phyloP scores from a whole-genome alignment of 2,888 invertebrate genomes.

The Leptarthrus brevirostris region DNA sequence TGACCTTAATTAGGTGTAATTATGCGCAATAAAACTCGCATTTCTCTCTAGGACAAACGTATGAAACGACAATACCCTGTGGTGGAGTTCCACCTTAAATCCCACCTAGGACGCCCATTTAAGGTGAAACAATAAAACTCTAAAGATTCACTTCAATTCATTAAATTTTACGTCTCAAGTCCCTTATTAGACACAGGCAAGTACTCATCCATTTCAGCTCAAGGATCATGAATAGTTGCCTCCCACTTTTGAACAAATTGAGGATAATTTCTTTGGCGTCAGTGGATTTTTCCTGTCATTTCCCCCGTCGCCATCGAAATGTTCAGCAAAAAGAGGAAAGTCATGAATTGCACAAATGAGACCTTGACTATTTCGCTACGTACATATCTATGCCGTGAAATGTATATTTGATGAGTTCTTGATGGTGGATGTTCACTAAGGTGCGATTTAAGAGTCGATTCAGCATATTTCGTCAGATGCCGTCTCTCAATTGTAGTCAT shows the following conservation, averaged over 20 bases:
- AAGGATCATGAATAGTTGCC: slow-evolving; percentile 38
- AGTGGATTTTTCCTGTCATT: slow-evolving; percentile 23
- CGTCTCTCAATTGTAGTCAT: slow-evolving; percentile 30
- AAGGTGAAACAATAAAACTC: slow-evolving; percentile 22
- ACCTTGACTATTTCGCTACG: background rate
- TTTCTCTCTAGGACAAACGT: slow-evolving; percentile 46
- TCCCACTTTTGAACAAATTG: slow-evolving; percentile 30
- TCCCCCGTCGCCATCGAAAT: background rate
- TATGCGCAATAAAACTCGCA: slow-evolving; percentile 55
- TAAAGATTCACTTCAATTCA: slow-evolving; percentile 38
- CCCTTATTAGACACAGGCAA: slow-evolving; percentile 40
- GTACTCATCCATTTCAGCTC: slow-evolving; percentile 34
- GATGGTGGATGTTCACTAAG: slow-evolving; percentile 41
- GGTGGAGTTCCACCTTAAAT: background rate
- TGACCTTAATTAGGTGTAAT: slow-evolving; percentile 56
- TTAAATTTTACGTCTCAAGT: slow-evolving; percentile 38
- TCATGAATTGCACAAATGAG: slow-evolving; percentile 44
- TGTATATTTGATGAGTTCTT: slow-evolving; percentile 49
- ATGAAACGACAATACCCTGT: background rate
- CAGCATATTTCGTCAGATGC: slow-evolving; percentile 32
- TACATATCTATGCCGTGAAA: slow-evolving; percentile 31
- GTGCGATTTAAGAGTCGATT: slow-evolving; percentile 36
- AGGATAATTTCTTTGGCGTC: slow-evolving; percentile 38
- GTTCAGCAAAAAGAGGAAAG: background rate
- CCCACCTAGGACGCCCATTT: background rate